phyloP scores from a whole-genome alignment of 2,888 invertebrate species.

The Melanchra persicariae region DNA sequence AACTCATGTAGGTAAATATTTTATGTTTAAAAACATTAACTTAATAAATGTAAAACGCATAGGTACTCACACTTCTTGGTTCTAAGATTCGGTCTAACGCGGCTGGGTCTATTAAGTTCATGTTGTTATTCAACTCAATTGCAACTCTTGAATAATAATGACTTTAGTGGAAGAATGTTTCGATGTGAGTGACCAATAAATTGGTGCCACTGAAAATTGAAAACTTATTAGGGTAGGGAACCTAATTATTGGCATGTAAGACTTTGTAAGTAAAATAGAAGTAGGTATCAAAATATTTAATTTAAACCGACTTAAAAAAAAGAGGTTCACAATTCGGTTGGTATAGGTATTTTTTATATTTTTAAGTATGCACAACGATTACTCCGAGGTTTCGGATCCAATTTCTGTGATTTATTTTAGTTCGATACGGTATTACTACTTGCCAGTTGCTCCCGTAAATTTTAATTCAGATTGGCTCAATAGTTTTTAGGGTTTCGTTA shows the following conservation, averaged over 20 bases:
- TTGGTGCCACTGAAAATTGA: background rate
- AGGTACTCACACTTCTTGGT: conserved; percentile 43
- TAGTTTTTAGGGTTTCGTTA: too few species aligned
- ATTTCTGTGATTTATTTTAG: too few species aligned
- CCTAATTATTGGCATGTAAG: background rate
- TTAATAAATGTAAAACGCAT: background rate
- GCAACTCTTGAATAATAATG: conserved; percentile 17
- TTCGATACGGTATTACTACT: too few species aligned
- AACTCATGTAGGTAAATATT: background rate
- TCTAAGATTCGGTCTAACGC: background rate
- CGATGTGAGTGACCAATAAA: background rate
- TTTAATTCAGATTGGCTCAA: too few species aligned
- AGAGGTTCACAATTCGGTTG: too few species aligned
- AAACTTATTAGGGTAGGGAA: conserved; percentile 11
- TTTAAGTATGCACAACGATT: too few species aligned
- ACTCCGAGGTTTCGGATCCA: too few species aligned
- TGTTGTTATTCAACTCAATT: conserved; percentile 17
- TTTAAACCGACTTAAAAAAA: background rate
- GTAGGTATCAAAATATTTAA: background rate
- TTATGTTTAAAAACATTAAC: background rate
- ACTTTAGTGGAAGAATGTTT: conserved; percentile 13
- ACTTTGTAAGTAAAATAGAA: background rate
- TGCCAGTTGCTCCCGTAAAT: too few species aligned
- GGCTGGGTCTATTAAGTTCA: conserved; percentile 16
- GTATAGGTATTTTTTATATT: too few species aligned